Conservation (phyloP, 2,888 invertebrate genomes). For the Parnassius glacialis region DNA sequence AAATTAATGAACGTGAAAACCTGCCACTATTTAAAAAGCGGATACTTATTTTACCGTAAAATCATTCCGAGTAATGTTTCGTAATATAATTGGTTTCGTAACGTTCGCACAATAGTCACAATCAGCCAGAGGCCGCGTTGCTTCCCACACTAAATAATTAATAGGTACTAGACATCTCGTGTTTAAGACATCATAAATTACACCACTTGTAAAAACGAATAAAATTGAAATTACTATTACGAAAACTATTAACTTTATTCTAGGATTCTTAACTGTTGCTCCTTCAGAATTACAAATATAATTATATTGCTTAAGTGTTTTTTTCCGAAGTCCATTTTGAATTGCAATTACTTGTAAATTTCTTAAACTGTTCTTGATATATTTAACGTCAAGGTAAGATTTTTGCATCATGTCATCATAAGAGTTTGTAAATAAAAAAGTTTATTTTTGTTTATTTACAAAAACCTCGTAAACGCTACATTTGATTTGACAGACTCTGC, state of each 20-base stretch:
- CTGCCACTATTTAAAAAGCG: background rate
- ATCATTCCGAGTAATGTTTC: conserved; percentile 84
- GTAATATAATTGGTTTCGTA: conserved; percentile 83
- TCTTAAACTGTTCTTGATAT: conserved; percentile 34
- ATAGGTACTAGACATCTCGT: conserved; percentile 89
- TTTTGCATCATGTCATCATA: conserved; percentile 31
- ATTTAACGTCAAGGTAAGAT: conserved; percentile 10
- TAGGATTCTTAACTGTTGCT: conserved; percentile 39
- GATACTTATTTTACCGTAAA: conserved; percentile 76
- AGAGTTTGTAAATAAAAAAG: background rate
- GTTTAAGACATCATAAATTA: conserved; percentile 67
- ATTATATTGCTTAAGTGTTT: conserved; percentile 48
- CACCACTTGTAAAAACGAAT: conserved; percentile 44
- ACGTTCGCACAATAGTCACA: conserved; percentile 89
- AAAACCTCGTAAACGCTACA: too few relatives aligned
- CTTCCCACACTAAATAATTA: conserved; percentile 93
- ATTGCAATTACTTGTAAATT: conserved; percentile 53
- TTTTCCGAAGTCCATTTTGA: conserved; percentile 47
- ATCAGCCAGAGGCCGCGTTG: conserved; percentile 90
- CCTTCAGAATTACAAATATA: conserved; percentile 48
- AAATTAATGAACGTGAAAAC: too few relatives aligned
- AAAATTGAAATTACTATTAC: conserved; percentile 44
- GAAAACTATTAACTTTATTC: conserved; percentile 43
- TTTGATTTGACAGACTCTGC: too few relatives aligned
- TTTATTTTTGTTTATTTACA: conserved; percentile 28